These are phyloP conservation scores for Acleris literana DNA, from an alignment of 2,888 invertebrate genomes.

Conservation along the genomic window DNA sequence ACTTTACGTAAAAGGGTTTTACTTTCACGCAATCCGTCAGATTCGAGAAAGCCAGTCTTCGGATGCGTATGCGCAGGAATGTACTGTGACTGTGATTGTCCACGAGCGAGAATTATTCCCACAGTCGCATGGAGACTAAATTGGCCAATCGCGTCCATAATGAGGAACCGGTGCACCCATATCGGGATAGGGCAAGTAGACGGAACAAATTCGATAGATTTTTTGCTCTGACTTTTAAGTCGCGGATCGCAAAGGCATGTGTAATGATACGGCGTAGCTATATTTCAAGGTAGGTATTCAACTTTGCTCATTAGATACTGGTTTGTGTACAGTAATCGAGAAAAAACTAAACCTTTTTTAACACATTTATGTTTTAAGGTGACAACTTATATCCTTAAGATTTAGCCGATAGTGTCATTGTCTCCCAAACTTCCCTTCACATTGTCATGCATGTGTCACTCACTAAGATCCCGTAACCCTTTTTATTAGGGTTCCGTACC, in stretches of 20 bases:
- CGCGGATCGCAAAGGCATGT: not conserved
- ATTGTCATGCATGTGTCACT: too few species aligned
- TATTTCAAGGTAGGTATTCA: too few species aligned
- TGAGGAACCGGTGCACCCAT: constrained; percentile 35
- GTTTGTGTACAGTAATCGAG: too few species aligned
- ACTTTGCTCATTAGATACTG: too few species aligned
- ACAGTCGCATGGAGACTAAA: constrained; percentile 28
- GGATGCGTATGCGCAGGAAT: constrained; percentile 52
- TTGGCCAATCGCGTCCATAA: constrained; percentile 32
- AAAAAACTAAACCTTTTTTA: too few species aligned
- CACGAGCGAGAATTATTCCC: constrained; percentile 25
- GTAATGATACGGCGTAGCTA: not conserved
- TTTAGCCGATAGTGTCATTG: too few species aligned
- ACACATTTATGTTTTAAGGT: too few species aligned
- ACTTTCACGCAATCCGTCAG: constrained; percentile 18
- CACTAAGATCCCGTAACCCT: too few species aligned
- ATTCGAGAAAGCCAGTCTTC: constrained; percentile 50
- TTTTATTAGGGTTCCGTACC: too few species aligned
- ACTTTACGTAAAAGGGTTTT: constrained; percentile 20
- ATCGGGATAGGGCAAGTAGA: constrained; percentile 28
- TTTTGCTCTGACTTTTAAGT: constrained; percentile 17
- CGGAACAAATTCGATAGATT: constrained; percentile 22
- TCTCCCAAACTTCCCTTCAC: too few species aligned
- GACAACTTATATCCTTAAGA: too few species aligned
- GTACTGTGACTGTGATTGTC: constrained; percentile 39